Evolutionary conservation across 53 echinoderm and acorn worm species (phyloP).

Genomic region (Patiria pectinifera): DNA sequence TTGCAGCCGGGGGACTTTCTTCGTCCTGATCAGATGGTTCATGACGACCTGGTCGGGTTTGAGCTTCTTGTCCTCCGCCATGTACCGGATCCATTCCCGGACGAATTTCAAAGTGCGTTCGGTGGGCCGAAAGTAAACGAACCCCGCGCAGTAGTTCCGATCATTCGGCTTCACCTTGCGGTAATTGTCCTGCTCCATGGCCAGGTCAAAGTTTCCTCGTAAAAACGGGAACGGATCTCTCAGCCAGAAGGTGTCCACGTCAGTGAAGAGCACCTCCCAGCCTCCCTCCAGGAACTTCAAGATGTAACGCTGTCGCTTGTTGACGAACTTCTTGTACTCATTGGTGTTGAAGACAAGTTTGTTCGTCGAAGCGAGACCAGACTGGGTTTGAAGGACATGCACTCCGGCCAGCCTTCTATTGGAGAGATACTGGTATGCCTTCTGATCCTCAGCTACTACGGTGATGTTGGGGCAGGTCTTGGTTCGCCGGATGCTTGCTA

Average conservation of each 20-base stretch:
- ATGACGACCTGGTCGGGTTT: conserved; percentile 73
- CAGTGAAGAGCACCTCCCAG: conserved; percentile 74
- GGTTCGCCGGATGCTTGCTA: conserved; percentile 64
- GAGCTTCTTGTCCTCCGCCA: conserved; percentile 43
- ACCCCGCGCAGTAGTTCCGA: conserved; percentile 58
- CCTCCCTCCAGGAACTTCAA: conserved; percentile 60
- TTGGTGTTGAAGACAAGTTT: conserved; percentile 67
- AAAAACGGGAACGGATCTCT: conserved; percentile 67
- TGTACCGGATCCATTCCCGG: conserved; percentile 66
- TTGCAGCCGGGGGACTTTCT: conserved; percentile 40
- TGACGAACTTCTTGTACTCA: conserved; percentile 74
- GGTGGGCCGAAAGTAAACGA: conserved; percentile 72
- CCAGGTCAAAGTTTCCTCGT: conserved; percentile 67
- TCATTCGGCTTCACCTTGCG: not conserved
- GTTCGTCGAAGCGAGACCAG: conserved; percentile 28
- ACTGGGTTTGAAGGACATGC: conserved; percentile 23
- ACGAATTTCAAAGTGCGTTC: conserved; percentile 60
- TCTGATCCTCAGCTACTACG: conserved; percentile 65
- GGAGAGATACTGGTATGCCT: conserved; percentile 48
- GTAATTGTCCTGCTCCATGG: conserved; percentile 63
- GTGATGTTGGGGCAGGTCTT: conserved; percentile 67
- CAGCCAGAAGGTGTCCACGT: conserved; percentile 79
- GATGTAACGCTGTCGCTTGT: conserved; percentile 77
- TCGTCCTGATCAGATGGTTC: conserved; percentile 57
- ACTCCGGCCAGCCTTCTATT: conserved; percentile 33